A percentile compares a stretch with the other conserved stretches of the same genome.
These are phyloP conservation scores for Steatocranus sp. DNA, from an alignment of 2,797 vertebrate genomes.

Conservation along the genomic window DNA sequence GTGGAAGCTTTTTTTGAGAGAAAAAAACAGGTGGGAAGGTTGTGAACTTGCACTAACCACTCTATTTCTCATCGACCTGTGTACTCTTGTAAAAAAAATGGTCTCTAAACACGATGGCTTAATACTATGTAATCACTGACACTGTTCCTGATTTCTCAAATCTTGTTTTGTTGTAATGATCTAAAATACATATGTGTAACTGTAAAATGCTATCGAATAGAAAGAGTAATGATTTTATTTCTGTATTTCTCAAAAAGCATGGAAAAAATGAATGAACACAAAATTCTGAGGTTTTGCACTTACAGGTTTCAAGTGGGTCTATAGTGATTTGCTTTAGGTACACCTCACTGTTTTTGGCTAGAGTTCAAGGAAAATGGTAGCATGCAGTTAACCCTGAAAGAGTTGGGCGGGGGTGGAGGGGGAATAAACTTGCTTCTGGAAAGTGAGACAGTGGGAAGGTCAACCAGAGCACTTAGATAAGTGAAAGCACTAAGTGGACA, in stretches of 20 bases:
- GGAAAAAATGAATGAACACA: not conserved
- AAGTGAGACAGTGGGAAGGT: conserved; percentile 34
- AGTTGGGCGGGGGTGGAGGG: not conserved
- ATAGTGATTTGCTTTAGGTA: not conserved
- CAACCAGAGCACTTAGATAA: conserved; percentile 35
- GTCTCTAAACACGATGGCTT: not conserved
- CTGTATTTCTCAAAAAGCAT: not conserved
- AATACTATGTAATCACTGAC: not conserved
- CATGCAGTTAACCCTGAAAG: not conserved
- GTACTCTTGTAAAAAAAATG: conserved; percentile 3
- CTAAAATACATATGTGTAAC: not conserved
- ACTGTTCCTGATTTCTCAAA: not conserved
- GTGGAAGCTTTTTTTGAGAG: not conserved
- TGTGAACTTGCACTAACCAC: not conserved
- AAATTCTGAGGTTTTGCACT: not conserved
- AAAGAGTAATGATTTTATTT: not conserved
- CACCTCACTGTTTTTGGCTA: not conserved
- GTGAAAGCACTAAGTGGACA: conserved; percentile 36
- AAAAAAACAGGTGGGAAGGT: not conserved
- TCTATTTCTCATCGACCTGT: not conserved
- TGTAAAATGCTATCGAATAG: not conserved
- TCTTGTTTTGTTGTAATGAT: not conserved
- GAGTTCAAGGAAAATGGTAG: not conserved
- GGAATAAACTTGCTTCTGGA: conserved; percentile 21
- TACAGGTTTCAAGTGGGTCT: not conserved